These are phyloP conservation scores for Mactromeris polynyma DNA, from an alignment of 2,888 invertebrate genomes.

Conservation along the genomic window DNA sequence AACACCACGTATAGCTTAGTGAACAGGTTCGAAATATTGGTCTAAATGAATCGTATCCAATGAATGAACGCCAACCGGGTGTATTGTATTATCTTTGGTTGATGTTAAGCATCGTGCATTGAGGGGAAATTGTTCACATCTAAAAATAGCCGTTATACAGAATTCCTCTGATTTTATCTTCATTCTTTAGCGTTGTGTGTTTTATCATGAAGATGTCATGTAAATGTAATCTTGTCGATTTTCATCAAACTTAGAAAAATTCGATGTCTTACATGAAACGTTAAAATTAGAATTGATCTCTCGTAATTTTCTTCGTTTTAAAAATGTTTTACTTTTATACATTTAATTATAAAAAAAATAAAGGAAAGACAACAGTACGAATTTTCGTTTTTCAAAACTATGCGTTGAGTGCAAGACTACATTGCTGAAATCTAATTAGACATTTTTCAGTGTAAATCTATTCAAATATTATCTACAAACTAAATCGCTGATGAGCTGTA, in stretches of 20 bases:
- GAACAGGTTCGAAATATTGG: background rate
- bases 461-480: too few relatives aligned
- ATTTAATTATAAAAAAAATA: too few relatives aligned
- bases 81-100: background rate
- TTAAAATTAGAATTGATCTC: background rate
- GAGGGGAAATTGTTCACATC: background rate
- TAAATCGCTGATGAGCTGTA: too few relatives aligned
- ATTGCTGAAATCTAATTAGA: too few relatives aligned
- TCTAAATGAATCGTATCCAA: background rate
- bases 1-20: too few relatives aligned
- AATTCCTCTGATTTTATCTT: constrained; percentile 11
- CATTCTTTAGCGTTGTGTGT: constrained; percentile 6
- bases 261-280: background rate
- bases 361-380: too few relatives aligned
- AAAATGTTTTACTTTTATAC: too few relatives aligned
- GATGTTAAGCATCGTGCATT: background rate
- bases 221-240: background rate
- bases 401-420: too few relatives aligned
- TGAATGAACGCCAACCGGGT: background rate
- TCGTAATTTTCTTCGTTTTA: too few relatives aligned
- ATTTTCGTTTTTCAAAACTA: too few relatives aligned
- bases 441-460: too few relatives aligned
- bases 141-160: background rate
- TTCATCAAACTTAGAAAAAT: background rate
- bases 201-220: constrained; percentile 5